Conservation (phyloP, 2,888 invertebrate genomes). For the Lasioglossum vierecki region DNA sequence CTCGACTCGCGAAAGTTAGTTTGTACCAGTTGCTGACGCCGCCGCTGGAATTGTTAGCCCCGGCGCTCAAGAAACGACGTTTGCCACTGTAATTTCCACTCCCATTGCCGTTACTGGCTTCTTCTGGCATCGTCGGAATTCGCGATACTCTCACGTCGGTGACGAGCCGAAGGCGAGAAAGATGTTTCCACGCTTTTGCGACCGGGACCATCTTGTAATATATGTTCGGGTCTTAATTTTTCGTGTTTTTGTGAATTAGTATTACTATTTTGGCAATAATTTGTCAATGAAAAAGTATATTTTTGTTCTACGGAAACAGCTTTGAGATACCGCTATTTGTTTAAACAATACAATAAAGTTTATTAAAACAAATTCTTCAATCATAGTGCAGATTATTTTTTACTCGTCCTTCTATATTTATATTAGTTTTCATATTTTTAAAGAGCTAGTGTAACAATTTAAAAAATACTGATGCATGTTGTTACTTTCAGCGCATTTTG, state of each 20-base stretch:
- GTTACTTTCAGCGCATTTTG: background rate
- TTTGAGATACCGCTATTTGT: too few relatives aligned
- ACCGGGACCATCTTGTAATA: too few relatives aligned
- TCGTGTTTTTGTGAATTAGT: too few relatives aligned
- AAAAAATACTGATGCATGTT: background rate
- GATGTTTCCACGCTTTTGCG: background rate
- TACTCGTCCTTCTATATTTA: too few relatives aligned
- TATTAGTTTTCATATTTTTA: too few relatives aligned
- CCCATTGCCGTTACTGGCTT: background rate
- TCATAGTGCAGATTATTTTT: too few relatives aligned
- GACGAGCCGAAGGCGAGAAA: background rate
- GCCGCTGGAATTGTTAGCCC: constrained; percentile 23
- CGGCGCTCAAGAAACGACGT: constrained; percentile 29
- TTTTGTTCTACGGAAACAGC: too few relatives aligned
- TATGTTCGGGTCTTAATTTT: too few relatives aligned
- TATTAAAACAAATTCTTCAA: too few relatives aligned
- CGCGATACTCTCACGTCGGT: constrained; percentile 14
- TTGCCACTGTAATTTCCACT: constrained; percentile 33
- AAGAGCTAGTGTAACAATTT: background rate
- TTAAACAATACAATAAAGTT: too few relatives aligned
- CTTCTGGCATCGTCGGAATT: constrained; percentile 36
- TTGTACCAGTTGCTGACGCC: constrained; percentile 40
- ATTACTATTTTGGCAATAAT: too few relatives aligned
- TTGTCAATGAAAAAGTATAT: too few relatives aligned
- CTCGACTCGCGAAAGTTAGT: constrained; percentile 4